A percentile compares a stretch with the other conserved stretches of the same genome.
phyloP scores from a whole-genome alignment of 2,888 invertebrate species.

The Diaperis boleti region DNA sequence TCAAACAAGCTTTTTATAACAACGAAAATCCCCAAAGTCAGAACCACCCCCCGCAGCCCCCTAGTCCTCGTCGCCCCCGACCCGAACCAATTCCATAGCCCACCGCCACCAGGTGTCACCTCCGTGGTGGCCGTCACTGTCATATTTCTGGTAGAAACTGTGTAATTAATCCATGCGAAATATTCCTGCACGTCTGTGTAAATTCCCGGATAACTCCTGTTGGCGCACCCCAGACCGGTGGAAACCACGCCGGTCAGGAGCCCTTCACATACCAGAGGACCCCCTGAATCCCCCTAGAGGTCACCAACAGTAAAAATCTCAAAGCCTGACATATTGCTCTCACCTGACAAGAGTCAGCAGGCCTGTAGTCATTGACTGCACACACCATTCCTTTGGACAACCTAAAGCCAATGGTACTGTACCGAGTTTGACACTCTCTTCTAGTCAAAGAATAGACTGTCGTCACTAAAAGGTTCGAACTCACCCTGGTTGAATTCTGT shows the following conservation, averaged over 20 bases:
- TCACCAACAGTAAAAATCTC: too few species aligned
- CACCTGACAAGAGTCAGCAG: constrained; percentile 2
- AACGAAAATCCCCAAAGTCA: too few species aligned
- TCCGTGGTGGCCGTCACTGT: not conserved
- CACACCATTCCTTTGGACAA: constrained; percentile 2
- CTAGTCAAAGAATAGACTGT: not conserved
- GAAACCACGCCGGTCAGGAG: not conserved
- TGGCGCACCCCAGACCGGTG: not conserved
- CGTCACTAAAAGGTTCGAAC: not conserved
- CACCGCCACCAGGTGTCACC: too few species aligned
- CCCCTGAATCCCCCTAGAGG: constrained; percentile 16
- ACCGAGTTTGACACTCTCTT: constrained; percentile 1
- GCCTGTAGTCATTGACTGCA: constrained; percentile 5
- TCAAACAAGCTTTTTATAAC: too few species aligned
- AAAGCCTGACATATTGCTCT: too few species aligned
- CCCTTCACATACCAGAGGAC: constrained; percentile 13
- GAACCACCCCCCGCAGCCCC: too few species aligned
- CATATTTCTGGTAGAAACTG: not conserved
- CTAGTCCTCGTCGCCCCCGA: too few species aligned
- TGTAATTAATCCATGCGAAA: not conserved
- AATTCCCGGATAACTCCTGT: constrained; percentile 6
- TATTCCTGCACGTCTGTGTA: constrained; percentile 4
- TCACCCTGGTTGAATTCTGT: not conserved
- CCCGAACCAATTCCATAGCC: too few species aligned
- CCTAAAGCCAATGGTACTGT: not conserved